Evolutionary conservation across 2,113 vertebrate species (phyloP).

Genomic region (Prietella phreatophila): DNA sequence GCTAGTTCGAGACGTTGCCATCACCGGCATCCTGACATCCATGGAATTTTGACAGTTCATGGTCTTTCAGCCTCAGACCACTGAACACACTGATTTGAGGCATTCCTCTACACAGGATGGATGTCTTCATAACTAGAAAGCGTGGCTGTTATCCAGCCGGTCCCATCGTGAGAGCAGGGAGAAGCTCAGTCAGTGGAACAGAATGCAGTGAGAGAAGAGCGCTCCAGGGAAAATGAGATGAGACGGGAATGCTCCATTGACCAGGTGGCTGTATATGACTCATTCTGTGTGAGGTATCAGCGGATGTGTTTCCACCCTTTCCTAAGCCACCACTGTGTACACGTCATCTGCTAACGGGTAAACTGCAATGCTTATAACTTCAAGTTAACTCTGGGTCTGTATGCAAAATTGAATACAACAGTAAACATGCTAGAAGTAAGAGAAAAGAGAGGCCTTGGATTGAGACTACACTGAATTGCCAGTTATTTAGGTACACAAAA

Average conservation of each 20-base stretch:
- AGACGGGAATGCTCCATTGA: constrained; percentile 61
- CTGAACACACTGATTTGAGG: constrained; percentile 5
- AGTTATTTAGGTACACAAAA: not conserved
- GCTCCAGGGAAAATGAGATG: constrained; percentile 56
- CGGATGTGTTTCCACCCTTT: not conserved
- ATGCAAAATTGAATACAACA: not conserved
- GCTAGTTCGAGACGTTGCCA: not conserved
- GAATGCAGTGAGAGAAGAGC: constrained; percentile 49
- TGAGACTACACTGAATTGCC: not conserved
- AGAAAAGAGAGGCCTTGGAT: not conserved
- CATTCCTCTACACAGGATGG: constrained; percentile 3
- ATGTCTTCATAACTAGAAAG: constrained; percentile 38
- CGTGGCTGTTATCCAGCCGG: not conserved
- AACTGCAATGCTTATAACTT: not conserved
- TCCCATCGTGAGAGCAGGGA: constrained; percentile 19
- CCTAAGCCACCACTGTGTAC: not conserved
- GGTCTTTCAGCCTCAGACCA: constrained; percentile 19
- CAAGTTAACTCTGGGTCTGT: not conserved
- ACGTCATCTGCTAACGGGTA: not conserved
- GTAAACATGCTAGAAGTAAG: not conserved
- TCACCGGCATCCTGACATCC: constrained; percentile 7
- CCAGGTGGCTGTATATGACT: constrained; percentile 57
- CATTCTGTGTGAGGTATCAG: constrained; percentile 43
- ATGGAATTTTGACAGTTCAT: constrained; percentile 24
- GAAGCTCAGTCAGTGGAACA: constrained; percentile 20